Base-by-base conservation (phyloP, 2,888 invertebrate genomes). In the Frankliniella fusca region DNA sequence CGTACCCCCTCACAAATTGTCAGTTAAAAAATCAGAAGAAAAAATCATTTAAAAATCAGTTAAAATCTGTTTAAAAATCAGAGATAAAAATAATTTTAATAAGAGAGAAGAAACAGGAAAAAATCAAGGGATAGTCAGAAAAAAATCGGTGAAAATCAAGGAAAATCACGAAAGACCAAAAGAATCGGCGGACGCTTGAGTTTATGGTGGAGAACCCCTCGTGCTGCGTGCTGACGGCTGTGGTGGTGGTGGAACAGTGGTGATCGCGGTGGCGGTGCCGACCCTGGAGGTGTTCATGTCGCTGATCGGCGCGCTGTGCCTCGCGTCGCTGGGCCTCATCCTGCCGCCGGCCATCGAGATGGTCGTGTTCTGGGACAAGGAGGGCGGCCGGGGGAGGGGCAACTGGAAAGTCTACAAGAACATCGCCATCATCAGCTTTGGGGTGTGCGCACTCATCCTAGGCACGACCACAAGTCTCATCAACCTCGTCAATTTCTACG, bases 281-380 rank as follows among this genome's bases (percentile, higher is more conserved):
- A 94, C 97, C 85, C 90, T 98, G 80, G 97, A 96, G 0, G 94
- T 96, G 0, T 96, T 97, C 87, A 98, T 98, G 84, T 96, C 97
- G 0, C 89, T 98, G n/a, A 96, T 98, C 7, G 98, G 98, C 80
- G 97, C 97, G 76, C 93, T 98, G 1, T 97, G 97, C 85, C 90
- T 97, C 61, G 97, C 97, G 48, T 96, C 95, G 84, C 90, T 98
- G 81, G 97, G 97, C 48, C 90, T 98, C 50, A 97, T 98, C 86
- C 95, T 97, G 87, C 98, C 98, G 0, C 93, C 97, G 18, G 90
- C 95, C 18, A 95, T 98, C 84, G 97, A 98, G 87, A 90, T 96
- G 83, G 93, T 97, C 48, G 95, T 96, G 0, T 94, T 93, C 86
- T 95, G 95, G 92, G 94, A 95, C 85, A 91, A 93, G 79, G 93